Evolutionary conservation across 2,888 invertebrate genomes (phyloP), one percentile per base, ranked within the genome.

Genomic region (Plutella xylostella): DNA sequence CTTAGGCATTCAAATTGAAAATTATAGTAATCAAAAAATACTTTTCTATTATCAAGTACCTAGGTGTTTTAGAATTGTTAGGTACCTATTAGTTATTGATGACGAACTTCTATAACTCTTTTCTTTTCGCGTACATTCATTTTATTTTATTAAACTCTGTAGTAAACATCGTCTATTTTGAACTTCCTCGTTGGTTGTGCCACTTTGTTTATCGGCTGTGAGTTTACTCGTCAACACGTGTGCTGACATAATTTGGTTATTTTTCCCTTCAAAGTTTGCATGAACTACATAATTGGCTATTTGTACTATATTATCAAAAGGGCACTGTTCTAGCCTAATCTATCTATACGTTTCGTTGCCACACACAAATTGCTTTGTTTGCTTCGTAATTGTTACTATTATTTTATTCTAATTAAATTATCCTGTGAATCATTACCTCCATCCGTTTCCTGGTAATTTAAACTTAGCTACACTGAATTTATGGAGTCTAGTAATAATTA

Each of bases 181-280:
- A 2, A n/a, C 33, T 15, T 42, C 33, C 33, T 42, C 33, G 3
- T 34, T 21, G 33, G 14, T 20, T 22, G 42, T 21, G 19, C 33
- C 15, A 42, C 33, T 34, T 42, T 20, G 33, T 42, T 42, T 42
- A 42, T 42, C 42, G 22, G 7, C 21, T 31, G 7, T 17, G 5
- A 19, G 3, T 18, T 9, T 37, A 18, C 6, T 18, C 42, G n/a
- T 18, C 31, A 14, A 42, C 42, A 42, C 42, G 42, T 42, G 42
- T 30, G n/a, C 30, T 20, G 12, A 9, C 20, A 19, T 25, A 30
- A 31, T 9, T 18, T 30, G 17, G 17, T 18, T 18, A 19, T 12
- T 42, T 20, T 19, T 19, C 30, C 42, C 18, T 17, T 31, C 31
- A 42, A 12, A 19, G 42, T 42, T 42, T 42, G 31, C 18, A 30